Evolutionary conservation across 1,140 invertebrate genomes (phyloP).

Genomic region (Brachionus paranguensis): DNA sequence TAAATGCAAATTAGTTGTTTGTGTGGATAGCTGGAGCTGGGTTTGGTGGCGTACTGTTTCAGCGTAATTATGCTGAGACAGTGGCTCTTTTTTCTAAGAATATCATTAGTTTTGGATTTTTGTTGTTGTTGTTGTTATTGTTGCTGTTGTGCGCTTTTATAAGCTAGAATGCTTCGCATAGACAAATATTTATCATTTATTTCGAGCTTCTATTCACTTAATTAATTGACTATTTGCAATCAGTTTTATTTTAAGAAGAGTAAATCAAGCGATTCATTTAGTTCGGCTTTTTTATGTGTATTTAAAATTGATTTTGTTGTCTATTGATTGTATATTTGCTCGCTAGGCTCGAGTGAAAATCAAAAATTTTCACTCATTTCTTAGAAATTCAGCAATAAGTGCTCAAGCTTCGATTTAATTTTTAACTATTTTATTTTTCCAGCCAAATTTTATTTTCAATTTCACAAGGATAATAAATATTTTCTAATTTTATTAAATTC

Average conservation of each 20-base stretch:
- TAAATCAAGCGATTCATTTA: conserved; percentile 7
- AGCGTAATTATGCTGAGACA: not conserved
- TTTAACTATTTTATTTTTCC: too few species aligned
- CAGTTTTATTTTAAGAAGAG: not conserved
- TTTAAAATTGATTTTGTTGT: not conserved
- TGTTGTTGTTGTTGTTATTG: not conserved
- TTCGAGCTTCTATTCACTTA: not conserved
- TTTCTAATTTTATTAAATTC: too few species aligned
- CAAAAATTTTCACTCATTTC: not conserved
- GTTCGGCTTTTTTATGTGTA: not conserved
- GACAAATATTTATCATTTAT: conserved; percentile 24
- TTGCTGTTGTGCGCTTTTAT: not conserved
- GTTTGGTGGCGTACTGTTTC: conserved; percentile 3
- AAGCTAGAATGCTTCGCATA: not conserved
- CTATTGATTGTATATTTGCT: not conserved
- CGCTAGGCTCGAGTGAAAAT: not conserved
- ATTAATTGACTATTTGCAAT: conserved; percentile 22
- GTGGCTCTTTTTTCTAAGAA: not conserved
- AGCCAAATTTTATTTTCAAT: too few species aligned
- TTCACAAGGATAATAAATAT: too few species aligned
- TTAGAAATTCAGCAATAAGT: too few species aligned
- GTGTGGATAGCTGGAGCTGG: not conserved
- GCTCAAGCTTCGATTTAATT: not conserved
- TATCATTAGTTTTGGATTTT: not conserved
- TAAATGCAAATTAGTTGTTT: conserved; percentile 26